Conservation (phyloP, 2,113 vertebrate genomes). For the Echinops telfairi region DNA sequence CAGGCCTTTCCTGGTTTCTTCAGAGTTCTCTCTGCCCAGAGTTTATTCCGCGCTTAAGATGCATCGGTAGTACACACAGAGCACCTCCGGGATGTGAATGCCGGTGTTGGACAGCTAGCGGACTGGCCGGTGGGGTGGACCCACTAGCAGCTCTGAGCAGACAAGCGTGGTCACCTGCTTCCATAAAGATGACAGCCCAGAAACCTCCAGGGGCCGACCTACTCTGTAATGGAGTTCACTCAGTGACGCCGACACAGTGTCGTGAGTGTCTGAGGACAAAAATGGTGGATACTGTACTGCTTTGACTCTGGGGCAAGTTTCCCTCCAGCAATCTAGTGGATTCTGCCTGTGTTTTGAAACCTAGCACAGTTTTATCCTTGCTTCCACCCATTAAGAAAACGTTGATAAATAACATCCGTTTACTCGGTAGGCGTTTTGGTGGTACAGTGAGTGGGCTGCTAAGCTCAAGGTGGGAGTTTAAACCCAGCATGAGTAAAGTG, state of each 20-base stretch:
- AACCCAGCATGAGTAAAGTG: neutral
- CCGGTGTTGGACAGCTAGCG: neutral
- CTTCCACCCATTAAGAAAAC: neutral
- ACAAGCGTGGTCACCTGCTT: neutral
- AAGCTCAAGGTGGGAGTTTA: neutral
- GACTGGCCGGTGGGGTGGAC: neutral
- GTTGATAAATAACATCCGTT: neutral
- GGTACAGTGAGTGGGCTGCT: neutral
- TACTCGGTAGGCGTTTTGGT: neutral
- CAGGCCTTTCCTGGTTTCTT: neutral
- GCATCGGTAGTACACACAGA: neutral
- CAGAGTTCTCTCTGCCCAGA: neutral
- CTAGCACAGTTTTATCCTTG: neutral
- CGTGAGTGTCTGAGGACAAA: neutral
- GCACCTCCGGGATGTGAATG: neutral
- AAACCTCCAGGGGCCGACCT: neutral
- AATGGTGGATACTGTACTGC: neutral
- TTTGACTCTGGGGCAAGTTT: constrained; percentile 47
- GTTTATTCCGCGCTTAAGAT: neutral
- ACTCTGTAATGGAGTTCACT: neutral
- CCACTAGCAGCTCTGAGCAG: neutral
- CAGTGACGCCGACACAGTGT: neutral
- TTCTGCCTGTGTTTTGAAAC: constrained; percentile 44
- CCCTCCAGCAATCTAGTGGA: neutral
- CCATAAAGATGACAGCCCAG: neutral